Evolutionary conservation across 2,113 vertebrate genomes (phyloP), one percentile per base, ranked within the genome.

Genomic region (Gadus macrocephalus): DNA sequence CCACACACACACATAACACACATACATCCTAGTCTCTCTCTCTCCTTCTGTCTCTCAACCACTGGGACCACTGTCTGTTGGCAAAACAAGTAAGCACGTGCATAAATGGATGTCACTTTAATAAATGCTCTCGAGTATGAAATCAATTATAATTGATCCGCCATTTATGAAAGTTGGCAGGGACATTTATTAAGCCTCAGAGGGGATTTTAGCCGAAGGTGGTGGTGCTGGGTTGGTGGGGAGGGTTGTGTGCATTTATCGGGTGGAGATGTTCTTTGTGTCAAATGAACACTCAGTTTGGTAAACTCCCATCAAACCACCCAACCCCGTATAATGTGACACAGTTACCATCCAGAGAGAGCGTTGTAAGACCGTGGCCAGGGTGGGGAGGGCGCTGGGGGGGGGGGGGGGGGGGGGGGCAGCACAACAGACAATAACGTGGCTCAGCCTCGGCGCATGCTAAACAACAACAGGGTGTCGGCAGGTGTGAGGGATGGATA

Each of bases 131-230:
- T 86, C 82, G 87, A 84, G 87, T 89, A 81, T 80, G 80, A 87
- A 91, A 93, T 92, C 90, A 91, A 93, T 92, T 91, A 85, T 78
- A 91, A 91, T 91, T 91, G 90, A 93, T 91, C 86, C 77, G 35
- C 74, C 81, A 86, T 90, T 90, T 88, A 91, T 92, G 87, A 89
- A 90, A 87, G 74, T 84, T 91, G 91, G 83, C 90, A 91, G 89
- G 80, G 80, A 87, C 87, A 91, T 92, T 90, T 89, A 92, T 89
- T 90, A 89, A 85, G 81, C 77, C 86, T 88, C 82, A 77, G 79
- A 89, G 85, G 81, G 83, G 80, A 85, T 53, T 58, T 58, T 2
- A 49, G 42, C 8, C 42, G 42, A 49, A 14, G 8, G 42, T 49
- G 42, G 42, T 49, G 42, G 42, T 49, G 42, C 3, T 58, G 55